A percentile compares a stretch with the other conserved stretches of the same genome.
phyloP scores from a whole-genome alignment of 2,888 invertebrate species.

The Sylvicola cinctus region DNA sequence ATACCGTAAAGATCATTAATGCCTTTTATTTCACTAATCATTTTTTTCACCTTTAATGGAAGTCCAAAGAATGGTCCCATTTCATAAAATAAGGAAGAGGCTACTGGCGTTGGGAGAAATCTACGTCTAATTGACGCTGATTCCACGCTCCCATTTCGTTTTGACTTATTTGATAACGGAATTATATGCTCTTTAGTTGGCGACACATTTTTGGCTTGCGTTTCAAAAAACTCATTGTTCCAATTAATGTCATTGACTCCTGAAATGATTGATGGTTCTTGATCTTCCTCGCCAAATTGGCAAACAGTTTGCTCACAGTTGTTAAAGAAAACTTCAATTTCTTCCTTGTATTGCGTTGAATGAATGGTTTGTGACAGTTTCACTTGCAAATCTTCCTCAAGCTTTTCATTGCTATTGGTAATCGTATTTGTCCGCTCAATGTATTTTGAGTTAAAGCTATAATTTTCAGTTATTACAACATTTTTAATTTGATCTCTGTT shows the following conservation, averaged over 20 bases:
- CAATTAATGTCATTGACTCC: not conserved
- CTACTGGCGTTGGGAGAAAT: not conserved
- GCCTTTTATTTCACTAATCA: slow-evolving; percentile 55
- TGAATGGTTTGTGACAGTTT: not conserved
- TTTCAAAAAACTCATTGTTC: not conserved
- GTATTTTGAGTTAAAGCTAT: not conserved
- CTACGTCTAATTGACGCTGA: no score
- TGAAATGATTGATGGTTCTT: no score
- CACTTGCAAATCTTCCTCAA: not conserved
- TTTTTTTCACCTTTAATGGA: slow-evolving; percentile 41
- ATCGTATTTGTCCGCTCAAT: not conserved
- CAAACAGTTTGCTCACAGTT: not conserved
- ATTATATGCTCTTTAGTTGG: not conserved
- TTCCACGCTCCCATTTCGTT: not conserved
- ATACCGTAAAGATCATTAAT: slow-evolving; percentile 67
- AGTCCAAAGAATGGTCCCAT: slow-evolving; percentile 55
- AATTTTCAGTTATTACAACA: no score
- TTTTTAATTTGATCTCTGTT: not conserved
- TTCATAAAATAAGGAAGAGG: slow-evolving; percentile 7
- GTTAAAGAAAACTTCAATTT: not conserved
- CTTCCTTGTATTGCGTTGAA: not conserved
- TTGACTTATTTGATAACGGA: no score
- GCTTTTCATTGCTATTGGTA: not conserved
- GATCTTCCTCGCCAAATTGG: not conserved
- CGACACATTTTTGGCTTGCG: not conserved